Evolutionary conservation across 1,140 invertebrate genomes (phyloP), one percentile per base, ranked within the genome.

Genomic region (Drosophila eugracilis): DNA sequence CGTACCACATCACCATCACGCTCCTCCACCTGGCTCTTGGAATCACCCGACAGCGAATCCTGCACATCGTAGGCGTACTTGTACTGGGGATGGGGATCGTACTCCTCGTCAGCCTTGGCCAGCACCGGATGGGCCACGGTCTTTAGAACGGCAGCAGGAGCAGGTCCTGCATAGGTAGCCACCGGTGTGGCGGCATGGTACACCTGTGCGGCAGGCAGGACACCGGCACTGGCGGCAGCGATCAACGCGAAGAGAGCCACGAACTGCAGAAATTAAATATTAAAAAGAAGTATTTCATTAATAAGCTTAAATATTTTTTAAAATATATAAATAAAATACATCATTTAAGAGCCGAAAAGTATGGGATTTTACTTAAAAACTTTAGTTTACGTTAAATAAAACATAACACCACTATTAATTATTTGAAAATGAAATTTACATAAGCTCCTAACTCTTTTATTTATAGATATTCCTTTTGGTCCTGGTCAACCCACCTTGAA

Each of bases 21-120:
- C 63, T 90, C 92, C 91, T 94, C 93, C 63, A 93, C 91, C 76
- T 94, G 93, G 47, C 90, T 92, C 91, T 94, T 94, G 71, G 92
- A 91, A 72, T 94, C 93, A 6, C 94, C 93, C 49, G 92, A 94
- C 63, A 91, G 78, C 3, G 91, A 80, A 78, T 94, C 93, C 65
- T 93, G 90, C 5, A 93, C 89, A 55, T 91, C 90, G 69, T 93
- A 93, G 12, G 79, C 91, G 83, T 78, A 93, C 50, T 76, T 88
- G 92, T 92, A 93, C 37, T 92, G 92, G 57, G 92, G 80, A 52
- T 92, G 91, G 49, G 92, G 92, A 22, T 83, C 76, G 45, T 66
- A 78, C 92, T 75, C 76, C 28, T 79, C 63, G 6, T 45, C 70
- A 45, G 42, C 54, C 50, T 71, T 80, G 39, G 77, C 42, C 57